Conservation (phyloP, 2,888 invertebrate species). For the Ennomos quercinarius region DNA sequence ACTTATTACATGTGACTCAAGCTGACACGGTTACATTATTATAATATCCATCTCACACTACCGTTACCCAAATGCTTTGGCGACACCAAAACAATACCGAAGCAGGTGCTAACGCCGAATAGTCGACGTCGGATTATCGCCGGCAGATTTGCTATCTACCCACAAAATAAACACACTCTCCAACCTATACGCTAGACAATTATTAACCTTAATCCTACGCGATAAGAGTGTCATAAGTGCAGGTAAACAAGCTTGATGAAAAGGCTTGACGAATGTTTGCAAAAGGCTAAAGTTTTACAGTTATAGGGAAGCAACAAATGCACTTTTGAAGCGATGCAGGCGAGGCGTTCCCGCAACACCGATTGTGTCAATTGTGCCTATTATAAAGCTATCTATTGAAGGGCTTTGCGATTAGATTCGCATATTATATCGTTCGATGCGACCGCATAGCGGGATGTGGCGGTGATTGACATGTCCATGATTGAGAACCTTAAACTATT, state of each 20-base stretch:
- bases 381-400: slow-evolving; percentile 42
- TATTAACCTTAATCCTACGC: slow-evolving; percentile 13
- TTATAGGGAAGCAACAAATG: slow-evolving; percentile 37
- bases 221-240: slow-evolving; percentile 8
- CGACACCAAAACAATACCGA: slow-evolving; percentile 33
- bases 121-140: slow-evolving; percentile 41
- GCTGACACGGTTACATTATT: slow-evolving; percentile 1
- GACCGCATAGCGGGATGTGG: slow-evolving; percentile 35
- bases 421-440: slow-evolving; percentile 44
- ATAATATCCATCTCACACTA: slow-evolving; percentile 27
- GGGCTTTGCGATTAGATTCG: slow-evolving; percentile 60
- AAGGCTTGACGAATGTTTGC: slow-evolving; percentile 37
- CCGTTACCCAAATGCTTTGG: slow-evolving; percentile 33
- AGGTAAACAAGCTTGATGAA: slow-evolving; percentile 19
- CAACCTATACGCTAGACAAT: slow-evolving; percentile 2
- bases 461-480: slow-evolving; percentile 34
- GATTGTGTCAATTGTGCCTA: slow-evolving; percentile 66
- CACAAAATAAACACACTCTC: slow-evolving; percentile 8
- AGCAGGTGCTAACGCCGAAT: slow-evolving; percentile 45
- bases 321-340: slow-evolving; percentile 18
- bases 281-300: slow-evolving; percentile 42
- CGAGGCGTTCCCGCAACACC: slow-evolving; percentile 58
- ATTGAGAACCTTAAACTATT: slow-evolving; percentile 12
- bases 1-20: neutral
- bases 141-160: slow-evolving; percentile 30